Conservation (phyloP, 2,113 vertebrate genomes). For the Rallus limicola region DNA sequence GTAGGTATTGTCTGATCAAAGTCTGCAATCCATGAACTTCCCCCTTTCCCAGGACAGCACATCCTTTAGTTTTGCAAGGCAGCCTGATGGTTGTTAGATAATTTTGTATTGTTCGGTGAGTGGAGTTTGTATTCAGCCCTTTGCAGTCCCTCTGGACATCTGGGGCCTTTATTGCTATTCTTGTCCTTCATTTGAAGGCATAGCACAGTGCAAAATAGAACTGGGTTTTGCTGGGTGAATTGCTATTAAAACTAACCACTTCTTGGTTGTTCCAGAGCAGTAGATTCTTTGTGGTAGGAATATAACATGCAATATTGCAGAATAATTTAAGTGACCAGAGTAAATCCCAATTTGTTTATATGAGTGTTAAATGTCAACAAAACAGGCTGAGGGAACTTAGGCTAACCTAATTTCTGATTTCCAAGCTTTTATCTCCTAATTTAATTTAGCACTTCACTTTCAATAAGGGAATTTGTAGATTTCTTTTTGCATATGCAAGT, state of each 20-base stretch:
- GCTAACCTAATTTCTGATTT: neutral
- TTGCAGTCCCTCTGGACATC: neutral
- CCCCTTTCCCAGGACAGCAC: neutral
- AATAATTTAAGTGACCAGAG: neutral
- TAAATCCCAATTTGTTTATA: neutral
- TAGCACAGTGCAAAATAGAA: neutral
- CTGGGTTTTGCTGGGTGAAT: neutral
- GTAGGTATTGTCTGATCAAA: neutral
- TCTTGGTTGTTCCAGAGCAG: neutral
- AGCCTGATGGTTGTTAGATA: neutral
- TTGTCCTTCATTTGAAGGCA: neutral
- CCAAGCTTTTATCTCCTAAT: neutral
- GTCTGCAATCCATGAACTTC: neutral
- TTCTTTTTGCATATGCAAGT: neutral
- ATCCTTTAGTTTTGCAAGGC: neutral
- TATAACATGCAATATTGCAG: accelerated
- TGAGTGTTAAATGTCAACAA: neutral
- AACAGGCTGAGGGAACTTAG: neutral
- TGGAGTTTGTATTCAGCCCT: neutral
- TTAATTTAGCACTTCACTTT: neutral
- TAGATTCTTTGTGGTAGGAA: neutral
- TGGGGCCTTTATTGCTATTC: neutral
- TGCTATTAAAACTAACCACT: neutral
- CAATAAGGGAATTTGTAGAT: neutral
- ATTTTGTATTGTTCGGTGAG: neutral